A percentile compares a stretch with the other conserved stretches of the same genome.
Conservation (phyloP, 1,140 invertebrate genomes). For the Psilanteris sp. region DNA sequence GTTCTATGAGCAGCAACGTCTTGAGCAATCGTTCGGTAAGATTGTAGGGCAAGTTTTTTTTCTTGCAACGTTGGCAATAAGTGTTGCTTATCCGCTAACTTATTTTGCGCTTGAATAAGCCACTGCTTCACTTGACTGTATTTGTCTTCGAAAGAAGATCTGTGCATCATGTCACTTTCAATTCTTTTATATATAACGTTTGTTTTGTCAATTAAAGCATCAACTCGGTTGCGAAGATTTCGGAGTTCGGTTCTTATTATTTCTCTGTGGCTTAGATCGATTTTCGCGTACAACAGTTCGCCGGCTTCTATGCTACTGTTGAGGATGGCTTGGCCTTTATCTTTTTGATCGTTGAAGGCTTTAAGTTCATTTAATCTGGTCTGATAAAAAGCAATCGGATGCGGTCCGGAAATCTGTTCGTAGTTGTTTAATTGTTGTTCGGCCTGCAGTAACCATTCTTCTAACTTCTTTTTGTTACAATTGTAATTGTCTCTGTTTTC, state of each 20-base stretch:
- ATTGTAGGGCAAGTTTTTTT: slow-evolving; percentile 91
- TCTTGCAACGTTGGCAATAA: slow-evolving; percentile 88
- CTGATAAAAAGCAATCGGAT: slow-evolving; percentile 84
- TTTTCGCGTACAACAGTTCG: slow-evolving; percentile 91
- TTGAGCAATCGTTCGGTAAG: slow-evolving; percentile 87
- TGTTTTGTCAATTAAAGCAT: slow-evolving; percentile 90
- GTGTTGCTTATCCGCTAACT: slow-evolving; percentile 84
- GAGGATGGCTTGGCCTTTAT: slow-evolving; percentile 88
- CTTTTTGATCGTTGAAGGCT: slow-evolving; percentile 85
- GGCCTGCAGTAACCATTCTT: slow-evolving; percentile 91
- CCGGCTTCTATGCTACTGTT: slow-evolving; percentile 91
- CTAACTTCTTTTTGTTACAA: slow-evolving; percentile 85
- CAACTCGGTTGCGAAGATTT: slow-evolving; percentile 89
- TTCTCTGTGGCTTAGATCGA: slow-evolving; percentile 92
- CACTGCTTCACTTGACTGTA: slow-evolving; percentile 90
- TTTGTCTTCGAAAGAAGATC: slow-evolving; percentile 94
- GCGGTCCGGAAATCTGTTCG: slow-evolving; percentile 83
- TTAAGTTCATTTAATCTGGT: slow-evolving; percentile 88
- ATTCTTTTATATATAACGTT: slow-evolving; percentile 92
- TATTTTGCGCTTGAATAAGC: slow-evolving; percentile 86
- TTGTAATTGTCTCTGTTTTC: slow-evolving; percentile 85
- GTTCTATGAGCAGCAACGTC: slow-evolving; percentile 90
- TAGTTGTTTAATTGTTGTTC: slow-evolving; percentile 86
- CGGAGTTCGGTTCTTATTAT: slow-evolving; percentile 89
- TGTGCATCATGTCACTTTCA: slow-evolving; percentile 91